These are phyloP conservation scores for Alcis repandata DNA, from an alignment of 2,888 invertebrate genomes.

Conservation along the genomic window DNA sequence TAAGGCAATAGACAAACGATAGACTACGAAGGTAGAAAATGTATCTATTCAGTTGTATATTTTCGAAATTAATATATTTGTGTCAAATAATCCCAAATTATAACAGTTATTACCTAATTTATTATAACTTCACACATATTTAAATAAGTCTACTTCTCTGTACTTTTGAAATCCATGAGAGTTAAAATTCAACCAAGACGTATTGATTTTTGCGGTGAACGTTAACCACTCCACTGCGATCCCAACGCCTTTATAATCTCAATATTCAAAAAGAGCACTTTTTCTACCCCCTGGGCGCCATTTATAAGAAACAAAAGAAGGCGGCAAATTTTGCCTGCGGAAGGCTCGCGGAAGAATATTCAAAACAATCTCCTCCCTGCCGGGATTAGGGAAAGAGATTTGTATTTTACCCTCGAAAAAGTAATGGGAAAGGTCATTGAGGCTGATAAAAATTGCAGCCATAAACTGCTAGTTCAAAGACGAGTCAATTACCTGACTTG, in stretches of 20 bases:
- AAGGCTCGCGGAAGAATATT: slow-evolving; percentile 61
- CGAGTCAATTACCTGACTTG: background rate
- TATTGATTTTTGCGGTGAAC: background rate
- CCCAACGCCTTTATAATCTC: slow-evolving; percentile 53
- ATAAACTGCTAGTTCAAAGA: slow-evolving; percentile 3
- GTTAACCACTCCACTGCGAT: slow-evolving; percentile 22
- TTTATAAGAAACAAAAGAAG: slow-evolving; percentile 59
- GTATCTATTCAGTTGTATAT: no score
- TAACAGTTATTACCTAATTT: no score
- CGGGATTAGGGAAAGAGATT: slow-evolving; percentile 67
- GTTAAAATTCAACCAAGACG: no score
- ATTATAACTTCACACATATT: no score
- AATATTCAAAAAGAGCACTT: slow-evolving; percentile 49
- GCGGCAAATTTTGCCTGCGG: slow-evolving; percentile 53
- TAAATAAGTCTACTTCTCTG: no score
- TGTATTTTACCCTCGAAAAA: slow-evolving; percentile 63
- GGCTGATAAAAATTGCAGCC: slow-evolving; percentile 4
- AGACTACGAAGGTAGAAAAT: no score
- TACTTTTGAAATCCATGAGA: no score
- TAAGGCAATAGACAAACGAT: no score
- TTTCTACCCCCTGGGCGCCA: slow-evolving; percentile 52
- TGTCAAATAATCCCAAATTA: no score
- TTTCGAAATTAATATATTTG: no score
- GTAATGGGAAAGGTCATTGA: slow-evolving; percentile 55
- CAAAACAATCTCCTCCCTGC: slow-evolving; percentile 64